Evolutionary conservation across 1,140 invertebrate genomes (phyloP).

Genomic region (Drosophila parabipectinata): DNA sequence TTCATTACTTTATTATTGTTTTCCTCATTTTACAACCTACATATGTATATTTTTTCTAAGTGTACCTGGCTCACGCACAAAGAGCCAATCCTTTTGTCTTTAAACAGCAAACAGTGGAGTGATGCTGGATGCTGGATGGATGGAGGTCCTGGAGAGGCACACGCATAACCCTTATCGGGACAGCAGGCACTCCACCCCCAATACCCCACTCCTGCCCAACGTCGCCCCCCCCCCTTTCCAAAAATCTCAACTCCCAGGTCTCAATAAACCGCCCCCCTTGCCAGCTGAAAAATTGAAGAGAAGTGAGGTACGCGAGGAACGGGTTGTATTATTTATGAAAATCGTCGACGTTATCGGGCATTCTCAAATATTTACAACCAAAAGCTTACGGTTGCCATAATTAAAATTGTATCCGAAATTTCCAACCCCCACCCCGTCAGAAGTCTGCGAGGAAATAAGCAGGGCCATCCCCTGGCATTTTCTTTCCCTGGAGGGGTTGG

Average conservation of each 20-base stretch:
- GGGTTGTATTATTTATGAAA: slow-evolving; percentile 83
- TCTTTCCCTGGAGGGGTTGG: neutral
- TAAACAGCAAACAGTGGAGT: slow-evolving; percentile 54
- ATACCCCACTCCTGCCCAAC: slow-evolving; percentile 1
- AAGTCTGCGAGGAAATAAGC: neutral
- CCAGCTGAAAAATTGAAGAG: slow-evolving; percentile 16
- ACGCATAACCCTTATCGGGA: slow-evolving; percentile 64
- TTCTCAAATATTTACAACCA: slow-evolving; percentile 84
- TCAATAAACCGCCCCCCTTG: neutral
- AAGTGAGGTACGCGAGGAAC: neutral
- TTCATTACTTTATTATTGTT: too few species aligned
- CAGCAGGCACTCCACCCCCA: slow-evolving; percentile 55
- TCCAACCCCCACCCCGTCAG: slow-evolving; percentile 1
- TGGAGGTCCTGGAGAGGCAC: slow-evolving; percentile 38
- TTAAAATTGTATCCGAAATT: slow-evolving; percentile 84
- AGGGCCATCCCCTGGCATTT: neutral
- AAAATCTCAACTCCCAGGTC: neutral
- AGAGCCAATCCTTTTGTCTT: slow-evolving; percentile 79
- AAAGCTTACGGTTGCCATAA: slow-evolving; percentile 84
- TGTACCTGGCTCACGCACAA: slow-evolving; percentile 48
- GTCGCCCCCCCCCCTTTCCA: neutral
- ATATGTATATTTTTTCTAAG: neutral
- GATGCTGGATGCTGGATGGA: slow-evolving; percentile 29
- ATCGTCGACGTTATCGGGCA: slow-evolving; percentile 83
- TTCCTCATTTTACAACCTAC: too few species aligned